A percentile compares a stretch with the other conserved stretches of the same genome.
phyloP scores from a whole-genome alignment of 2,113 vertebrate genomes.

The Rhodinocichla rosea region DNA sequence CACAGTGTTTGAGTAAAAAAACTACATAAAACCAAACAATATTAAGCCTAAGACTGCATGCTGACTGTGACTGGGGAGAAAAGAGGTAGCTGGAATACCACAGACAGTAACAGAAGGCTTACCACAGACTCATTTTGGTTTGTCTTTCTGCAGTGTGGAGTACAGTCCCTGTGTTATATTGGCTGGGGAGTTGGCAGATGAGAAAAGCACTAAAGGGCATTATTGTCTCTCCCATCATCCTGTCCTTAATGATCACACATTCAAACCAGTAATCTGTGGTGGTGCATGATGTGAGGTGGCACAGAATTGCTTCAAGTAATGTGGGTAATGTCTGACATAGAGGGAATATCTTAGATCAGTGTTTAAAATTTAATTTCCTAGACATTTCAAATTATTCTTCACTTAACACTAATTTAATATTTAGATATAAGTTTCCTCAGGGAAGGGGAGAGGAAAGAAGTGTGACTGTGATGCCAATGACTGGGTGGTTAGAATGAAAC shows the following conservation, averaged over 20 bases:
- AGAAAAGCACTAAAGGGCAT: not conserved
- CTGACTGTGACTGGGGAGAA: not conserved
- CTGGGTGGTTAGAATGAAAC: not conserved
- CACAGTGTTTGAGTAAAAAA: not conserved
- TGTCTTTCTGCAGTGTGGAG: not conserved
- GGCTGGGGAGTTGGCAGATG: not conserved
- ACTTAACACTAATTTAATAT: conserved; percentile 21
- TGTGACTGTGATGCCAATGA: not conserved
- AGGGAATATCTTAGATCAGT: not conserved
- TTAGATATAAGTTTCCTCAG: not conserved
- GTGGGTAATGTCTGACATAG: not conserved
- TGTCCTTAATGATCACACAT: not conserved
- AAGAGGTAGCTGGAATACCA: not conserved
- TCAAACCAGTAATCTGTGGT: not conserved
- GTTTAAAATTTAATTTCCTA: conserved; percentile 29
- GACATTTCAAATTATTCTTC: conserved; percentile 17
- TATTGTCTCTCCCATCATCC: not conserved
- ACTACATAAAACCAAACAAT: not conserved
- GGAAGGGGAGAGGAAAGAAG: not conserved
- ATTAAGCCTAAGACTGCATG: not conserved
- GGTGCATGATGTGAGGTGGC: not conserved
- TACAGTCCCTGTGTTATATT: not conserved
- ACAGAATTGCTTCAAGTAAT: not conserved
- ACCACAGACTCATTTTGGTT: not conserved
- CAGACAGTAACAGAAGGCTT: not conserved